Evolutionary conservation across 1,140 invertebrate species (phyloP), one percentile per base, ranked within the genome.

Genomic region (Zelostemma sp.): DNA sequence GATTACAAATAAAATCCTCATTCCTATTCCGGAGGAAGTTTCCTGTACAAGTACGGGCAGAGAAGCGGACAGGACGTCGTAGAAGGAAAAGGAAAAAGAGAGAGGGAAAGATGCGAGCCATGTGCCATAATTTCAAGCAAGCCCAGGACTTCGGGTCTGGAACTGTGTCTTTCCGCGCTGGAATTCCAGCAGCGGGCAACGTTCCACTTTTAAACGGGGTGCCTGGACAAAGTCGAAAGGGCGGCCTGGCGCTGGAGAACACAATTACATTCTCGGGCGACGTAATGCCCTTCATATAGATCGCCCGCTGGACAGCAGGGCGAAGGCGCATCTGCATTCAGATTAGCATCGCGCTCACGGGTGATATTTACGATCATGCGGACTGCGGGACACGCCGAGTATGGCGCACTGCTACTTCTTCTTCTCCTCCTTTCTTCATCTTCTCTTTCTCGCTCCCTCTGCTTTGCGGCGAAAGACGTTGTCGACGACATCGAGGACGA

Each of bases 331-430:
- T 79, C 76, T 78, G 74, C 79, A 78, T 78, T 77, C 67, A 78
- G 79, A 82, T 82, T 80, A 81, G 77, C 73, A 81, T 82, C 80
- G 77, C 69, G 68, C 63, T 66, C 56, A 55, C 68, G 56, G 53
- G 53, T 16, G 62, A 74, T 72, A 72, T 73, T 76, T 73, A 73
- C 74, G 74, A 72, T 59, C 41, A 62, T 57, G 62, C 51, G 47
- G 41, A 60, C 60, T 61, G 65, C 66, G 53, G 61, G 57, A 73
- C 66, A 68, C 50, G 64, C 66, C 66, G 64, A 58, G 64, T 60
- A 46, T 48, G 18, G 57, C 54, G 56, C 54, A 50, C 55, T 49
- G 25, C 47, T 50, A 16, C 56, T 38, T 53, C 55, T 51, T 49
- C 60, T 54, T 38, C 51, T 40, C 41, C 31, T 28, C 47, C 54